Conservation (phyloP, 1,140 invertebrate species). For the Temnothorax nylanderi region DNA sequence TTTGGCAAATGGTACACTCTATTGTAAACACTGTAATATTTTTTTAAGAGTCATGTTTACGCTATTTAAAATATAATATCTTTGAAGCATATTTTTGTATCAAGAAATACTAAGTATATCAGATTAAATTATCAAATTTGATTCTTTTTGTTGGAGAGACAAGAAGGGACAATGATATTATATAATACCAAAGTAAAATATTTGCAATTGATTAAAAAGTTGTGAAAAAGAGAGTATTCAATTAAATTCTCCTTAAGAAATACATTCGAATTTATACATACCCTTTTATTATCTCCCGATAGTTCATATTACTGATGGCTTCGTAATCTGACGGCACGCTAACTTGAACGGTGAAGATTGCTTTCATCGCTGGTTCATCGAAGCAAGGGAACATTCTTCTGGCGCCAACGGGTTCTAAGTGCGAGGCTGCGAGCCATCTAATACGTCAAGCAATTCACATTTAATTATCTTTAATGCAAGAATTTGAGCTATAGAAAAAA, state of each 20-base stretch:
- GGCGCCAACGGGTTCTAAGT: slow-evolving; percentile 88
- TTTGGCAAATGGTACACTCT: background rate
- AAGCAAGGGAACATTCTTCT: slow-evolving; percentile 89
- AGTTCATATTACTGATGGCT: slow-evolving; percentile 84
- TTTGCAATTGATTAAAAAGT: background rate
- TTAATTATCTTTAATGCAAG: background rate
- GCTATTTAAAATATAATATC: background rate
- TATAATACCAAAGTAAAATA: background rate
- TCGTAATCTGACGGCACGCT: slow-evolving; percentile 76
- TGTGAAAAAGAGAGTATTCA: background rate
- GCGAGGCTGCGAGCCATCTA: slow-evolving; percentile 85
- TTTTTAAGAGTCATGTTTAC: background rate
- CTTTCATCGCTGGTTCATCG: slow-evolving; percentile 90
- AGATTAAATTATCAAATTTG: background rate
- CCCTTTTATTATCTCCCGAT: background rate
- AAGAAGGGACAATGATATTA: background rate
- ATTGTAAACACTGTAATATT: background rate
- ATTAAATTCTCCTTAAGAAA: background rate
- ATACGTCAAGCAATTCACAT: background rate
- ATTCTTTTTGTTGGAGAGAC: background rate
- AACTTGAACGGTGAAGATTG: slow-evolving; percentile 86
- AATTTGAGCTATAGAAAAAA: background rate
- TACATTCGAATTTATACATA: slow-evolving; percentile 21
- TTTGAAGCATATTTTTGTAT: background rate
- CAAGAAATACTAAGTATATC: background rate